These are phyloP conservation scores for Hoplostethus atlanticus DNA, from an alignment of 2,797 vertebrate genomes.

Conservation along the genomic window DNA sequence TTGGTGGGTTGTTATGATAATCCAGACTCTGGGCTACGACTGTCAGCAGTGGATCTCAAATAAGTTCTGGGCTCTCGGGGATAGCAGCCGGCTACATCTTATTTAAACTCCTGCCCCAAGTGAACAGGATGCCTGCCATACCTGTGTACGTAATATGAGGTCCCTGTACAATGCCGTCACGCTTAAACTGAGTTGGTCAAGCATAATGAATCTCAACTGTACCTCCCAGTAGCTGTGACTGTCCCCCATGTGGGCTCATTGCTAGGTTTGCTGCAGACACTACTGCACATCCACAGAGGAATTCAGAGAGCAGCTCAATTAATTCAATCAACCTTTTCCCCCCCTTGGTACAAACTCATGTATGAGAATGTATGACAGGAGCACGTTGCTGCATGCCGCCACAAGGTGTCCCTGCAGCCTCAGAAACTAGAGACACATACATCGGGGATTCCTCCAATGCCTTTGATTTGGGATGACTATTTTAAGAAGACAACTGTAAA, in stretches of 20 bases:
- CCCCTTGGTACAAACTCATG: slow-evolving; percentile 25
- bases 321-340: slow-evolving; percentile 35
- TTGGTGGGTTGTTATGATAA: slow-evolving; percentile 63
- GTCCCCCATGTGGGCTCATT: not conserved
- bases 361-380: not conserved
- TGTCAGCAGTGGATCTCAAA: slow-evolving; percentile 71
- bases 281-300: slow-evolving; percentile 10
- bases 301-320: slow-evolving; percentile 9
- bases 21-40: slow-evolving; percentile 66
- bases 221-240: slow-evolving; percentile 52
- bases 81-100: slow-evolving; percentile 72
- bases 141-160: slow-evolving; percentile 76
- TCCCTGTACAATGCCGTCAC: slow-evolving; percentile 66
- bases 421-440: slow-evolving; percentile 31
- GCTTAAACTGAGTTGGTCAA: slow-evolving; percentile 55
- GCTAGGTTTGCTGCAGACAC: slow-evolving; percentile 47
- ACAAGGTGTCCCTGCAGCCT: slow-evolving; percentile 75
- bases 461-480: not conserved
- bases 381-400: slow-evolving; percentile 35
- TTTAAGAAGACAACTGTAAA: not conserved
- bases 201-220: slow-evolving; percentile 54
- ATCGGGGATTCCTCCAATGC: not conserved
- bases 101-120: slow-evolving; percentile 77
- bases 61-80: slow-evolving; percentile 52
- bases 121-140: slow-evolving; percentile 75